Conservation (phyloP, 2,797 vertebrate genomes). For the Echeneis naucrates region DNA sequence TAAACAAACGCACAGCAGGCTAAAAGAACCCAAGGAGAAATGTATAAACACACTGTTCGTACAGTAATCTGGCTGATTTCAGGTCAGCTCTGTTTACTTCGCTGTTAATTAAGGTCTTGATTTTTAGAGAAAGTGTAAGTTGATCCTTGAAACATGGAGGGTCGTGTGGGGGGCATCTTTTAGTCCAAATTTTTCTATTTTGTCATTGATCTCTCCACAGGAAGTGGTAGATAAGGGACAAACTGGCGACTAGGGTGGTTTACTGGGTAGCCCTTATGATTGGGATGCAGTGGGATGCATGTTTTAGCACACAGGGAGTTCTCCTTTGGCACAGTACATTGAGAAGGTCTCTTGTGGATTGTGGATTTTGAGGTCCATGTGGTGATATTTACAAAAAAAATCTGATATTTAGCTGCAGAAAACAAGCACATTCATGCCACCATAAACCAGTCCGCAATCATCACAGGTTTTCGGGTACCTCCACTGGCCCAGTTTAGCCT, state of each 20-base stretch:
- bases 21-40: conserved; percentile 72
- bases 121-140: conserved; percentile 50
- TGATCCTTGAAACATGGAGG: conserved; percentile 41
- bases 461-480: conserved; percentile 56
- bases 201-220: conserved; percentile 33
- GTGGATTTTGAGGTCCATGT: conserved; percentile 75
- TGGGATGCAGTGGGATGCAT: too few relatives aligned
- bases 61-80: conserved; percentile 59
- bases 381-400: conserved; percentile 72
- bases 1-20: conserved; percentile 72
- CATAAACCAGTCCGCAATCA: conserved; percentile 50
- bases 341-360: conserved; percentile 74
- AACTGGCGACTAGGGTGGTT: conserved; percentile 34
- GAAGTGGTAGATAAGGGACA: conserved; percentile 43
- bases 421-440: conserved; percentile 69
- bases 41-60: conserved; percentile 58
- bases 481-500: conserved; percentile 60
- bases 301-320: conserved; percentile 55
- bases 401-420: conserved; percentile 69
- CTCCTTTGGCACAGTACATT: conserved; percentile 81
- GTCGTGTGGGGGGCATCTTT: conserved; percentile 28
- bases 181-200: conserved; percentile 31
- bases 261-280: conserved; percentile 38
- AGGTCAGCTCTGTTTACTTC: conserved; percentile 59
- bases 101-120: conserved; percentile 50